phyloP scores from a whole-genome alignment of 2,797 vertebrate genomes.

The Squalus acanthias region DNA sequence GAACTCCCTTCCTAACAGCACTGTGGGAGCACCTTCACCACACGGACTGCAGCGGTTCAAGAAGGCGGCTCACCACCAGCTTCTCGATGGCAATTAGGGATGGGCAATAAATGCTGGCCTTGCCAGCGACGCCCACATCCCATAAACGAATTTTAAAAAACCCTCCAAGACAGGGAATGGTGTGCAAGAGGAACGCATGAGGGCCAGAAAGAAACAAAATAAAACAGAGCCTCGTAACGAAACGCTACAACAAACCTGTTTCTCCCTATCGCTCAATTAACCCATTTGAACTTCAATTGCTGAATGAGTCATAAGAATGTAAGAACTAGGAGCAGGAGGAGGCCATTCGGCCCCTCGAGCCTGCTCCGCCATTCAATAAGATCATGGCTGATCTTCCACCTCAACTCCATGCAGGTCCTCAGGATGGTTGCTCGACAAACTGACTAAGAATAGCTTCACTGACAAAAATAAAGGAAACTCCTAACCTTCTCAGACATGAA shows the following conservation, averaged over 20 bases:
- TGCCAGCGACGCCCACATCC: too few relatives aligned
- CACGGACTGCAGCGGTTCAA: too few relatives aligned
- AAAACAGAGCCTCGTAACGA: neutral
- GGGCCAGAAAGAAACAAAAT: neutral
- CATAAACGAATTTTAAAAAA: too few relatives aligned
- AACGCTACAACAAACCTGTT: neutral
- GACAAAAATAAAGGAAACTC: neutral
- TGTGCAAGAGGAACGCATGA: neutral
- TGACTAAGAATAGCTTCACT: neutral
- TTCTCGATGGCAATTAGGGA: too few relatives aligned
- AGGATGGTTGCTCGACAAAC: neutral
- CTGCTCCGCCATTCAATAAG: too few relatives aligned
- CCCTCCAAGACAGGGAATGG: neutral
- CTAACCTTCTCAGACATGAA: neutral
- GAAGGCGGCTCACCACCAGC: too few relatives aligned
- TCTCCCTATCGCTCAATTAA: neutral
- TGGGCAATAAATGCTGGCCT: too few relatives aligned
- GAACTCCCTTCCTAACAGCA: too few relatives aligned
- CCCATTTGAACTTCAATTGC: neutral
- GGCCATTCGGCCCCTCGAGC: too few relatives aligned
- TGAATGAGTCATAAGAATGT: neutral
- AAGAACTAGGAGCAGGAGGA: too few relatives aligned
- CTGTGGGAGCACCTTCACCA: too few relatives aligned
- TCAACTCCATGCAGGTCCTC: neutral
- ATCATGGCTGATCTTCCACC: too few relatives aligned